These are phyloP conservation scores for Colius striatus DNA, from an alignment of 2,113 vertebrate species.

Conservation along the genomic window DNA sequence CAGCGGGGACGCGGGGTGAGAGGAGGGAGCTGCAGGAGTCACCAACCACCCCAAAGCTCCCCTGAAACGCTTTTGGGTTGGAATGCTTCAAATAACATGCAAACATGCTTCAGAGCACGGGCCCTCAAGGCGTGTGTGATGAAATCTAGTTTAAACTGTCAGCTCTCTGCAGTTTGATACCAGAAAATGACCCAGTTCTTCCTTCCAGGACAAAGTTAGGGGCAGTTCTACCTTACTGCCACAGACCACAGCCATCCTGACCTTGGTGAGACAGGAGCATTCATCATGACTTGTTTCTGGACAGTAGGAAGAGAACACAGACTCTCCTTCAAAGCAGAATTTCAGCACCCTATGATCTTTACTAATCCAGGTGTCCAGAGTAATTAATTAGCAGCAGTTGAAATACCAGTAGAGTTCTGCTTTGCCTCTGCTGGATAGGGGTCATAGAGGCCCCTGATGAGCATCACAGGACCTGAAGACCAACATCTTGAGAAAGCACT, in stretches of 20 bases:
- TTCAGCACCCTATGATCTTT: not conserved
- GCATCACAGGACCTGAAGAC: not conserved
- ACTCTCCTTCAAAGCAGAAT: not conserved
- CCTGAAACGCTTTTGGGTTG: not conserved
- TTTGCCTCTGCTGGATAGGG: not conserved
- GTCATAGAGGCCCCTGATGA: not conserved
- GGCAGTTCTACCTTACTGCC: not conserved
- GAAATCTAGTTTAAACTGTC: slow-evolving; percentile 6
- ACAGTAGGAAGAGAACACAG: not conserved
- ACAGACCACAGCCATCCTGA: not conserved
- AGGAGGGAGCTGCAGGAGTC: not conserved
- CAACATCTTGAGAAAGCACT: not conserved
- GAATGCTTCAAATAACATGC: not conserved
- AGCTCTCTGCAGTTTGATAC: not conserved
- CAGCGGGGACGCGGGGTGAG: not conserved
- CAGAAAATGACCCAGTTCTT: not conserved
- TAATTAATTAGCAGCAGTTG: not conserved
- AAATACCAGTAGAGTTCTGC: not conserved
- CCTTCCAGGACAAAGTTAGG: not conserved
- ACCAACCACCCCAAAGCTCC: not conserved
- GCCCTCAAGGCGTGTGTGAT: not conserved
- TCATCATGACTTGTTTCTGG: not conserved
- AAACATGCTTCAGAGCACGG: not conserved
- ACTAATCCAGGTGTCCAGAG: not conserved
- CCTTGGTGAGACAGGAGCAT: not conserved